Base-by-base conservation (phyloP, 2,797 vertebrate genomes). In the Hypotaenidia okinawae region DNA sequence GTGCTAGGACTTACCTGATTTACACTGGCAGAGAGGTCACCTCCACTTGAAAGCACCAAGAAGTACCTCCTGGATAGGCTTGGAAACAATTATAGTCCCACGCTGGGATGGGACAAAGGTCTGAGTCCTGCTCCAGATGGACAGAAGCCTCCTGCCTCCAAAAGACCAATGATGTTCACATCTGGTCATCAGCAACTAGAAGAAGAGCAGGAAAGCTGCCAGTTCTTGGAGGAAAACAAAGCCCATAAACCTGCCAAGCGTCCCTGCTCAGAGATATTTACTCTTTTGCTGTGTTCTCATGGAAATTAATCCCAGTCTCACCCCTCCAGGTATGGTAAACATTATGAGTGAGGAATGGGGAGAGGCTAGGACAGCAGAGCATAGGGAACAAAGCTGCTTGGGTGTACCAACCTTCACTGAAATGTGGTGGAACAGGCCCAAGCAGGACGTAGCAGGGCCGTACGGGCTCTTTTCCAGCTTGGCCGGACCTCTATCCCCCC, bases 271-370 rank as follows among this genome's bases (percentile, higher is more conserved):
- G 84, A 92, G 32, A 55, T 94, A 78, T 94, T 90, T 89, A 80
- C 89, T 21, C 73, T 86, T 69, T 41, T 9, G 13, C 18, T 0
- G 7, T 27, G 94, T 95, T 95, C 93, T 94, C 94, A 95, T 72
- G 84, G 94, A 94, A 83, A 92, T 89, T 90, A 96, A 96, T 95
- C 90, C 88, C 72, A 18, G 86, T 51, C 57, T 82, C 81, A 78
- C 21, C 90, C 83, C 59, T 92, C 55, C 86, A 89, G 94, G 78
- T 91, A 96, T 7, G 33, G 61, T 68, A 96, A 97, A 96, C 85
- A 92, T 8, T 16, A 57, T 5, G 10, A 81, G 57, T 0, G 22
- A 90, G 87, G 89, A 95, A 91, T 82, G 91, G 88, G 88, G 88
- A 95, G 89, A 87, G 89, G 91, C 90, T 52, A 37, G 82, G 83